Percentiles rank a stretch among this genome's conserved stretches.
phyloP scores from a whole-genome alignment of 2,797 vertebrate genomes.

The Knipowitschia caucasica region DNA sequence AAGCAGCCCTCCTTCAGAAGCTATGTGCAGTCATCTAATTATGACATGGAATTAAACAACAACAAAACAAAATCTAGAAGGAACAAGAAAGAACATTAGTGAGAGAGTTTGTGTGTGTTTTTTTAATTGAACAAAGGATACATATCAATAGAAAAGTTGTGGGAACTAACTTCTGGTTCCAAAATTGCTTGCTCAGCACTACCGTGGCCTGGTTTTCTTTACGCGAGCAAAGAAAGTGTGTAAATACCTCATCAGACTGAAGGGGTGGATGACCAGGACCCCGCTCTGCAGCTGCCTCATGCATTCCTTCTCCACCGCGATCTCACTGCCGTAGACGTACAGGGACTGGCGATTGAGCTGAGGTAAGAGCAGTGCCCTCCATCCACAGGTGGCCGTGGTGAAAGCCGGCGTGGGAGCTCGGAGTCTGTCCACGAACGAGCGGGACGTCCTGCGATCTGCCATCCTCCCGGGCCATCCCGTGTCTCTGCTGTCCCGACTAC shows the following conservation, averaged over 20 bases:
- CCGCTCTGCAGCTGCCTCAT: constrained; percentile 70
- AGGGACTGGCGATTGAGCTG: constrained; percentile 79
- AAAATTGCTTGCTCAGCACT: neutral
- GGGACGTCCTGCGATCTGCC: constrained; percentile 34
- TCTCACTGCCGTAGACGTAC: constrained; percentile 78
- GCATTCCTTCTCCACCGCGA: constrained; percentile 77
- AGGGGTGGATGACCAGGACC: constrained; percentile 79
- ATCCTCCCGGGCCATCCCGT: constrained; percentile 48
- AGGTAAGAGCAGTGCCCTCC: constrained; percentile 73
- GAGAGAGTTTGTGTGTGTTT: too few species aligned
- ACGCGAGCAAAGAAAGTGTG: neutral
- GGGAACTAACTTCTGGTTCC: constrained; percentile 16
- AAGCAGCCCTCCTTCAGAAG: too few species aligned
- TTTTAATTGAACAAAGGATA: too few species aligned
- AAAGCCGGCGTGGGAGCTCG: constrained; percentile 52
- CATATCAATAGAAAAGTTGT: constrained; percentile 9
- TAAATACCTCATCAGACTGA: constrained; percentile 76
- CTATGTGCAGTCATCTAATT: too few species aligned
- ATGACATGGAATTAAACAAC: too few species aligned
- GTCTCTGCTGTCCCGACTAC: constrained; percentile 17
- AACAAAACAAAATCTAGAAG: too few species aligned
- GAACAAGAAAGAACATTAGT: too few species aligned
- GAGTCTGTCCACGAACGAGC: constrained; percentile 66
- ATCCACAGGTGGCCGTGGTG: constrained; percentile 65
- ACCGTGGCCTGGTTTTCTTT: constrained; percentile 39